phyloP scores from a whole-genome alignment of 2,797 vertebrate genomes.

The Harpagifer antarcticus region DNA sequence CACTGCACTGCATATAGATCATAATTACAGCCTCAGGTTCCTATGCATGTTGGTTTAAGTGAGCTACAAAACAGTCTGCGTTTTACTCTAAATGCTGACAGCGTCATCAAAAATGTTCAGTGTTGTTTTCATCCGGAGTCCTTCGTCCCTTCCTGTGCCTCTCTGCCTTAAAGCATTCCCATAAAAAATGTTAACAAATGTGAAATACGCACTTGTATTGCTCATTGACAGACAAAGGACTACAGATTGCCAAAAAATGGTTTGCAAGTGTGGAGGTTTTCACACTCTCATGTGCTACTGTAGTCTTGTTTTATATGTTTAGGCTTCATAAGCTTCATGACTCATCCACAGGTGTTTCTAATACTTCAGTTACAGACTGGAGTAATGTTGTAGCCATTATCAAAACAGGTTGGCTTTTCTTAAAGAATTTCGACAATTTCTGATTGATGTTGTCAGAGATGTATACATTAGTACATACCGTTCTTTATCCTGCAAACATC shows the following conservation, averaged over 20 bases:
- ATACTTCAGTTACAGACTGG: background rate
- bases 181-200: slow-evolving; percentile 41
- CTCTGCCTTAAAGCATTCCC: slow-evolving; percentile 26
- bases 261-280: background rate
- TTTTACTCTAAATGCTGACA: slow-evolving; percentile 48
- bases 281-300: background rate
- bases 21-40: slow-evolving; percentile 30
- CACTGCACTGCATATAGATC: slow-evolving; percentile 33
- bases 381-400: background rate
- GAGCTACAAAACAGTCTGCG: slow-evolving; percentile 25
- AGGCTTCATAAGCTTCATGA: background rate
- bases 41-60: slow-evolving; percentile 36
- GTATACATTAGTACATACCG: too few species aligned
- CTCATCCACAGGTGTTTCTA: background rate
- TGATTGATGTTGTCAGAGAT: too few species aligned
- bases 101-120: slow-evolving; percentile 29
- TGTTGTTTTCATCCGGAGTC: slow-evolving; percentile 50
- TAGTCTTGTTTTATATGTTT: background rate
- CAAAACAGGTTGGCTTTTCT: too few species aligned
- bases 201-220: slow-evolving; percentile 26
- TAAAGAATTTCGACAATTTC: too few species aligned
- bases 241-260: background rate
- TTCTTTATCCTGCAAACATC: background rate
- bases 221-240: background rate
- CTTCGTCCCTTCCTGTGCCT: slow-evolving; percentile 40